Conservation (phyloP, 2,113 vertebrate genomes). For the Percopsis transmontana region DNA sequence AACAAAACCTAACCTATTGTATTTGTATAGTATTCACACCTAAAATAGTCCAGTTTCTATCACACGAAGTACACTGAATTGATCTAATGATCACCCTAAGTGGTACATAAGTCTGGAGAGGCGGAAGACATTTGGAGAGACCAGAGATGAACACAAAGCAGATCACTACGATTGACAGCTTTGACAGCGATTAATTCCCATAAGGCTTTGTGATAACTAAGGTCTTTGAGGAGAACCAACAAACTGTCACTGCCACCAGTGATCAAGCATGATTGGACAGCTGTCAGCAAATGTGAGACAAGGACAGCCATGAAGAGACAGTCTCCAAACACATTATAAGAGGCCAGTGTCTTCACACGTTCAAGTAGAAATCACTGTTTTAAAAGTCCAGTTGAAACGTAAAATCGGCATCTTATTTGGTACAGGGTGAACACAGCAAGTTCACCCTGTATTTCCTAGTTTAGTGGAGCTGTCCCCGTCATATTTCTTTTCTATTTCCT, state of each 20-base stretch:
- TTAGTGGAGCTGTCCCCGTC: too few species aligned
- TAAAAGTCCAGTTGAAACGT: too few species aligned
- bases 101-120: slow-evolving; percentile 12
- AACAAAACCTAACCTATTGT: too few species aligned
- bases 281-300: slow-evolving; percentile 41
- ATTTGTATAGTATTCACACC: too few species aligned
- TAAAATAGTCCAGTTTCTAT: too few species aligned
- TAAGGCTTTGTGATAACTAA: slow-evolving; percentile 36
- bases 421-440: too few species aligned
- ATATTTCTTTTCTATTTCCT: slow-evolving; percentile 29
- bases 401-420: too few species aligned
- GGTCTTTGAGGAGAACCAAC: slow-evolving; percentile 53
- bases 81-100: slow-evolving; percentile 11
- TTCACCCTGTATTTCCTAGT: too few species aligned
- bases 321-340: neutral
- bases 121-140: slow-evolving; percentile 12
- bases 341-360: neutral
- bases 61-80: neutral
- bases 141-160: slow-evolving; percentile 16
- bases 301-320: slow-evolving; percentile 3
- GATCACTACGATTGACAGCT: slow-evolving; percentile 35
- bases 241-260: slow-evolving; percentile 39
- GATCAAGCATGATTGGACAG: slow-evolving; percentile 48
- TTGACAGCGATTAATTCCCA: slow-evolving; percentile 52
- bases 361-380: too few species aligned